Base-by-base conservation (phyloP, 1,140 invertebrate species). In the Geopemphigus sp. region DNA sequence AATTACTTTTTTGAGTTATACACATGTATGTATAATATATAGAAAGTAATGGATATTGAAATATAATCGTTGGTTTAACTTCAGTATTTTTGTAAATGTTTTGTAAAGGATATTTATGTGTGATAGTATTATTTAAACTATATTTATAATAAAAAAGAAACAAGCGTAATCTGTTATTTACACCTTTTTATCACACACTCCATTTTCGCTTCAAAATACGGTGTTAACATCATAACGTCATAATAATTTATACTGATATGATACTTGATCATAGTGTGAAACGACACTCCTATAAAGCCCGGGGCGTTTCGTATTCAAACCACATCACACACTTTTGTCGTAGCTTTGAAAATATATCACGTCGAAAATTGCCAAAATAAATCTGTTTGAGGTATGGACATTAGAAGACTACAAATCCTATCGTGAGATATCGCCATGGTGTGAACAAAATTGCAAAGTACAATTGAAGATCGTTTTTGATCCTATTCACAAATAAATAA, bases 291-390 rank as follows among this genome's bases (percentile, higher is more conserved):
- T 56, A 47, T 47, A 74, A 74, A 74, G 59, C 72, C 72, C 26
- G 22, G 5, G 10, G 26, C 54, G 29, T 76, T 76, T 59, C 39
- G 54, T 76, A 76, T 76, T 76, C 72, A 59, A 76, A 76, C 54
- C 57, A 76, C 72, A 59, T 24, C 54, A 39, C 54, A 32, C 72
- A 45, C 54, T 74, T 76, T 76, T 76, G 72, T 76, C 72, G 54
- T n/a, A 59, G 59, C 54, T 24, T 22, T 59, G n/a, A 12, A 76
- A 57, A 76, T 76, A 76, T 45, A 76, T 76, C 68, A 72, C 68
- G 47, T 53, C 68, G 47, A 72, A 72, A 72, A 72, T 72, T 54
- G 68, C 47, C 68, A 39, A 72, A 72, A 72, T 72, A 72, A 72
- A 72, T 72, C 68, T 54, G 68, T 54, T 22, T 50, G 19, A 72